Evolutionary conservation across 2,888 invertebrate species (phyloP), one percentile per base, ranked within the genome.

Genomic region (Itoplectis maculator): DNA sequence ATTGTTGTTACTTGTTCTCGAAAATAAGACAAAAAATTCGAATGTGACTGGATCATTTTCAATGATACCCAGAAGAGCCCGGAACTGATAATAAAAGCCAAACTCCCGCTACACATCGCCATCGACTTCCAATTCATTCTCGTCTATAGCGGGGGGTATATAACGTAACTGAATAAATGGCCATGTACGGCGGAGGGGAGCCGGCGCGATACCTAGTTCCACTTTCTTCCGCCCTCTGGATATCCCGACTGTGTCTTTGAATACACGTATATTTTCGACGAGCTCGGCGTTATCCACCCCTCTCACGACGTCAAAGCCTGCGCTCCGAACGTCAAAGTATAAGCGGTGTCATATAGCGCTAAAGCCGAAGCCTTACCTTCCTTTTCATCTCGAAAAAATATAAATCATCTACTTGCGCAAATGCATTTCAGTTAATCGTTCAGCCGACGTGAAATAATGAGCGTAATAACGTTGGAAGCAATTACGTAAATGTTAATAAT

Each of bases 81-180:
- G 51, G 11, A 23, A 11, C 54, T 23, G 54, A 54, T 54, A 54
- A 23, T 9, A 23, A 54, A 47, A 54, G 23, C 23, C 13, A 54
- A 54, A 23, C 9, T 51, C 51, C 18, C 0, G 23, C 54, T 54
- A 11, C 23, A 54, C 1, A 13, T 45, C 45, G 13, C 45, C 45
- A 45, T 45, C 45, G 45, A 13, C 13, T 13, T 54, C 11, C 11
- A 54, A n/a, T 54, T 23, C 23, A 23, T 23, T 20, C 23, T 54
- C 9, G 23, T 8, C 20, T 23, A 20, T 51, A 20, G 23, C 54
- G 13, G 54, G 23, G 13, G 54, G 23, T 54, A 54, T 51, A 51
- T 54, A 23, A 54, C 23, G 54, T 54, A 54, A 54, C 23, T 23
- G 13, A 23, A 54, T 54, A 54, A 54, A 23, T 54, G 54, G 54